These are phyloP conservation scores for Nineta flava DNA, from an alignment of 2,888 invertebrate genomes.

Conservation along the genomic window DNA sequence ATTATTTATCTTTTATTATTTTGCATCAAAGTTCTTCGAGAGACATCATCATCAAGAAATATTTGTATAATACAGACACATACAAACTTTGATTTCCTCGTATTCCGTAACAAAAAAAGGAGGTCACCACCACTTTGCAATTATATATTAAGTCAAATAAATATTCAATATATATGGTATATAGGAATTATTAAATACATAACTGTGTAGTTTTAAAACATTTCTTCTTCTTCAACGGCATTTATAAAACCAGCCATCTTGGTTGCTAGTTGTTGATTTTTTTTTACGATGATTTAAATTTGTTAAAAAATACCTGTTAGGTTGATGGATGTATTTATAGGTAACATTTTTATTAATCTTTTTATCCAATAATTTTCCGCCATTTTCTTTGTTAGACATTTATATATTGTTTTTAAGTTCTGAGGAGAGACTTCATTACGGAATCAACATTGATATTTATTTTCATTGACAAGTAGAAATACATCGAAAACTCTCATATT, in stretches of 20 bases:
- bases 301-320: not conserved
- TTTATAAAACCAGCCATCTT: not conserved
- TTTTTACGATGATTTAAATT: not conserved
- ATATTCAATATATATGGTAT: not conserved
- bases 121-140: conserved; percentile 1
- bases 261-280: not conserved
- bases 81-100: not conserved
- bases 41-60: no score
- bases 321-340: not conserved
- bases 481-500: no score
- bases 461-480: no score
- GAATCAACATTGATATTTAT: no score
- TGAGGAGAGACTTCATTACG: no score
- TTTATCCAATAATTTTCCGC: no score
- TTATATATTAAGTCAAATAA: not conserved
- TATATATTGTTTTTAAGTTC: no score
- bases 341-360: no score
- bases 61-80: no score
- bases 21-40: no score
- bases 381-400: no score
- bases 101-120: conserved; percentile 2
- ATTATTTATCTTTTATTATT: no score
- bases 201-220: not conserved
- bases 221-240: not conserved
- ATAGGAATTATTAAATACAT: not conserved